Evolutionary conservation across 2,113 vertebrate species (phyloP), one percentile per base, ranked within the genome.

Genomic region (Peromyscus polionotus): DNA sequence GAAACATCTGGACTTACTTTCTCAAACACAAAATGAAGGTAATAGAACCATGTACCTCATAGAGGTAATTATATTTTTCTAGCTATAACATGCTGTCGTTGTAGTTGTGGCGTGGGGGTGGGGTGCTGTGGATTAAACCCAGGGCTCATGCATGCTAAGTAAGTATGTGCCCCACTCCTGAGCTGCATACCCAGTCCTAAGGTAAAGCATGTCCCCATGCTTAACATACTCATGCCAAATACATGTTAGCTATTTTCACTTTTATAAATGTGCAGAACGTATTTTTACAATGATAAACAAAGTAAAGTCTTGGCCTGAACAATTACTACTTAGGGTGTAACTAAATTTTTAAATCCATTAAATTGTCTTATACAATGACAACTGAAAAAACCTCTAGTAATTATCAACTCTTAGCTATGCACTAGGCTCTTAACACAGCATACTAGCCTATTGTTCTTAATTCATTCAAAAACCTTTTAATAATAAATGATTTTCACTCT

Each of bases 241-340:
- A 83, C 42, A 42, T 54, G 20, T 39, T 90, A 90, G 36, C 63
- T 95, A 24, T 89, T 94, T 96, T 92, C 59, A 70, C 36, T 91
- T 92, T 77, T 59, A 73, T 75, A 79, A 91, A 61, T 68, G 16
- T 79, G 22, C 13, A 63, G 80, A 81, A 57, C 33, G 31, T 33
- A 90, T 84, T 88, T 65, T 14, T 54, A 93, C 26, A 91, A 65
- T 24, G 77, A n/a, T 51, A 77, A 89, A 19, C 65, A 76, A 92
- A 85, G 39, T 51, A 90, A 94, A 91, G 45, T 86, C 76, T 89
- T 92, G 7, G 10, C 54, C 54, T 89, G 45, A 20, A 39, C 11
- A 20, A 89, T 91, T 88, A 36, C 39, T 87, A 81, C 59, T 81
- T 14, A 93, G 63, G 31, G 26, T 84, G 76, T 77, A 76, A 45